Percentiles rank a stretch among this genome's conserved stretches.
phyloP scores from a whole-genome alignment of 2,113 vertebrate species.

The Ailuropoda melanoleuca region DNA sequence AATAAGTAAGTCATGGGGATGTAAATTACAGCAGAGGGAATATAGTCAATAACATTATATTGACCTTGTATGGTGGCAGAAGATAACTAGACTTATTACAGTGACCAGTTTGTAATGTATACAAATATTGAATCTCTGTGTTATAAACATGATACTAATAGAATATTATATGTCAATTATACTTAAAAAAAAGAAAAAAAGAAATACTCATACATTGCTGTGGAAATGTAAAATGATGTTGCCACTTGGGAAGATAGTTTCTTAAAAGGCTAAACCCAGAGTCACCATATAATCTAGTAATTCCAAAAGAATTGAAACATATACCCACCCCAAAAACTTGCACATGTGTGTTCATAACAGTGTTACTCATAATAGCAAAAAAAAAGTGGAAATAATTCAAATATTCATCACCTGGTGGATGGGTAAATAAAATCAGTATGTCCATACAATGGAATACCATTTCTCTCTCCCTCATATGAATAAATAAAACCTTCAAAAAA shows the following conservation, averaged over 20 bases:
- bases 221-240: background rate
- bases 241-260: background rate
- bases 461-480: no score
- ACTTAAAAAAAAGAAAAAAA: background rate
- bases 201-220: background rate
- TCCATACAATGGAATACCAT: background rate
- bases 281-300: background rate
- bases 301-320: background rate
- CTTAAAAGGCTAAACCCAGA: background rate
- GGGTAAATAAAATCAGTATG: background rate
- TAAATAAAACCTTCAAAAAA: no score
- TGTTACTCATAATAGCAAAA: background rate
- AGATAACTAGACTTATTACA: background rate
- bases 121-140: background rate
- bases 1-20: no score
- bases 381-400: background rate
- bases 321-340: background rate
- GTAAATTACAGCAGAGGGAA: no score
- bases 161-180: background rate
- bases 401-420: background rate
- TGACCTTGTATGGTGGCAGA: background rate
- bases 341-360: background rate
- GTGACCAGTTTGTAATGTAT: background rate
- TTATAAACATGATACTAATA: background rate
- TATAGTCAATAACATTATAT: background rate